A percentile compares a stretch with the other conserved stretches of the same genome.
phyloP scores from a whole-genome alignment of 2,888 invertebrate species.

The Suillia variegata region DNA sequence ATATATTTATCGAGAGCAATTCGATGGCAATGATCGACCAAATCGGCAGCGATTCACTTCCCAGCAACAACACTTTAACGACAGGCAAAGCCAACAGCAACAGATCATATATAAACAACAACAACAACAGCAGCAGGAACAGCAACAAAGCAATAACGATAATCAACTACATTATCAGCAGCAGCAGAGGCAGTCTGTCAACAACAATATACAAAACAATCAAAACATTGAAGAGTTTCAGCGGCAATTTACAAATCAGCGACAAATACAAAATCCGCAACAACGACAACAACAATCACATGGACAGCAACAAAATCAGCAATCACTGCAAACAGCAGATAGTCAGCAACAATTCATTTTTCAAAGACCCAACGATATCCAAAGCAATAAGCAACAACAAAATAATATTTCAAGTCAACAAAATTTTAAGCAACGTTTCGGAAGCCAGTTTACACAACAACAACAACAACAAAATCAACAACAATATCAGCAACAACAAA shows the following conservation, averaged over 20 bases:
- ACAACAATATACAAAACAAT: not conserved
- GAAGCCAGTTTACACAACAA: not conserved
- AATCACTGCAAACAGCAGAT: not conserved
- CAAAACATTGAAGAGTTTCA: not conserved
- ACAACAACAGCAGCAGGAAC: not conserved
- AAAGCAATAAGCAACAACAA: constrained; percentile 13
- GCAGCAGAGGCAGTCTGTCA: not conserved
- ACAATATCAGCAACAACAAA: constrained; percentile 20
- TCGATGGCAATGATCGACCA: too few relatives aligned
- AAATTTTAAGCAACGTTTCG: constrained; percentile 18
- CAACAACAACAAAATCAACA: constrained; percentile 6
- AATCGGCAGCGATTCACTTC: not conserved
- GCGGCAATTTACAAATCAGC: not conserved
- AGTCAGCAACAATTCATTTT: constrained; percentile 32
- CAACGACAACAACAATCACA: not conserved
- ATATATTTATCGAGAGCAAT: too few relatives aligned
- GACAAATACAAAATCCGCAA: constrained; percentile 2
- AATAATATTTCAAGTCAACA: constrained; percentile 18
- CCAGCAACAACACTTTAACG: too few relatives aligned
- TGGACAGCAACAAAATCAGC: constrained; percentile 1
- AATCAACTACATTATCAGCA: not conserved
- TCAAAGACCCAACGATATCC: constrained; percentile 18
- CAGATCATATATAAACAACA: too few relatives aligned
- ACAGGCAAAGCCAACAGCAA: not conserved
- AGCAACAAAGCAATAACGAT: not conserved